Evolutionary conservation across 2,113 vertebrate genomes (phyloP).

Genomic region (Dunckerocampus dactyliophorus): DNA sequence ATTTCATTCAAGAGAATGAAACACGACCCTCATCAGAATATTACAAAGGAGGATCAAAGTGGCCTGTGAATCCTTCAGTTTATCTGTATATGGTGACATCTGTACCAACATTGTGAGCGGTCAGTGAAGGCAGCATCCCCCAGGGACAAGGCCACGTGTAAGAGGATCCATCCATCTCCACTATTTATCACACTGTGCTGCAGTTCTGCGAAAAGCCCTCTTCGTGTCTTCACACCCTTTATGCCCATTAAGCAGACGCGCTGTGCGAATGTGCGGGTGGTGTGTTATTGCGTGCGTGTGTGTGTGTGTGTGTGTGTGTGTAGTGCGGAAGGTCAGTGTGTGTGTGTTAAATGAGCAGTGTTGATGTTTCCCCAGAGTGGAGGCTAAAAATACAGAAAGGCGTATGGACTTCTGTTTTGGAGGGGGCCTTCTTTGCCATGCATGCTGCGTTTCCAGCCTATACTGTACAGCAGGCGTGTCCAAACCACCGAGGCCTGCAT

Average conservation of each 20-base stretch:
- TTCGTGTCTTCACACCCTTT: not conserved
- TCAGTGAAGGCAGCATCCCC: no score
- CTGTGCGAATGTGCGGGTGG: not conserved
- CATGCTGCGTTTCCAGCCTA: not conserved
- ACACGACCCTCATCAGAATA: no score
- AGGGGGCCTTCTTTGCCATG: not conserved
- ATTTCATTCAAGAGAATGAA: no score
- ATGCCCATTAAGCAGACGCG: not conserved
- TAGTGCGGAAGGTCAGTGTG: constrained; percentile 39
- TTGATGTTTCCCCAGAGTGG: constrained; percentile 29
- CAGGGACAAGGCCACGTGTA: not conserved
- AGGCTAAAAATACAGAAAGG: constrained; percentile 38
- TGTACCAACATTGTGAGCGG: no score
- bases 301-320: constrained; percentile 5
- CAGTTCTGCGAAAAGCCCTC: not conserved
- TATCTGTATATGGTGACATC: no score
- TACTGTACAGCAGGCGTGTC: no score
- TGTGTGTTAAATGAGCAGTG: constrained; percentile 42
- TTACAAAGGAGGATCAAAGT: no score
- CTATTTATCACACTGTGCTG: not conserved
- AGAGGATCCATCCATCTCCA: not conserved
- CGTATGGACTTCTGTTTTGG: not conserved
- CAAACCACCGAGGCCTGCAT: no score
- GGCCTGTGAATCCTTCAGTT: no score
- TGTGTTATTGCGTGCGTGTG: constrained; percentile 1